Evolutionary conservation across 2,113 vertebrate genomes (phyloP).

Genomic region (Lophotis ruficrista): DNA sequence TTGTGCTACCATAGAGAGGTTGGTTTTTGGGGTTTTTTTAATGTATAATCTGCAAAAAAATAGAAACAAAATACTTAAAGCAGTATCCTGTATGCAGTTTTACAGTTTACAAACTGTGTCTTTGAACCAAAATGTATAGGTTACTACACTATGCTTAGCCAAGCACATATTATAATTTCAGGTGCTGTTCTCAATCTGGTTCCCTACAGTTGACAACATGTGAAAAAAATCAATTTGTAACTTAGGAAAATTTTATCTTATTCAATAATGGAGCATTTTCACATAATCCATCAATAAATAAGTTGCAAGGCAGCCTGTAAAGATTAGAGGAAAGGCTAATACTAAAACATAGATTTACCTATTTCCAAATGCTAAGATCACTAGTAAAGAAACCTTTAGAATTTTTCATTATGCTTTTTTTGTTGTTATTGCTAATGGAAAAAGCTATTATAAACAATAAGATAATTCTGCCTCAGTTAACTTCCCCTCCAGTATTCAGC

Average conservation of each 20-base stretch:
- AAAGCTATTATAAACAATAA: constrained; percentile 27
- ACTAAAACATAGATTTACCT: constrained; percentile 18
- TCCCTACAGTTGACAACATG: constrained; percentile 19
- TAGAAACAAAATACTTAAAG: constrained; percentile 23
- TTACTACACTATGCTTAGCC: constrained; percentile 38
- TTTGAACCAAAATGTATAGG: constrained; percentile 74
- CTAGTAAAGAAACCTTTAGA: constrained; percentile 27
- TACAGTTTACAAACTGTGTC: constrained; percentile 67
- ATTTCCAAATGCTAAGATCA: constrained; percentile 34
- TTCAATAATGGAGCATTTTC: constrained; percentile 66
- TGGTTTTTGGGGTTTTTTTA: not conserved
- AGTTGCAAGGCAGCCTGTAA: constrained; percentile 56
- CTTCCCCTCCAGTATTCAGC: constrained; percentile 36
- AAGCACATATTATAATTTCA: constrained; percentile 56
- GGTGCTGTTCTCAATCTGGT: constrained; percentile 61
- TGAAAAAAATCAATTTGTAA: constrained; percentile 56
- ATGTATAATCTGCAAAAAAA: constrained; percentile 17
- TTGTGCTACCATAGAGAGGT: constrained; percentile 50
- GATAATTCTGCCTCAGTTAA: constrained; percentile 60
- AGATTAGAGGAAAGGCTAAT: constrained; percentile 45
- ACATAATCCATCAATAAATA: constrained; percentile 21
- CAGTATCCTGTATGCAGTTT: constrained; percentile 69
- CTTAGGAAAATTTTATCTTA: constrained; percentile 30
- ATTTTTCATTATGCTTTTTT: constrained; percentile 16
- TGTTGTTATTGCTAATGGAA: constrained; percentile 39